Percentiles rank a stretch among this genome's conserved stretches.
Evolutionary conservation across 2,113 vertebrate genomes (phyloP).

Genomic region (Syrrhaptes paradoxus): DNA sequence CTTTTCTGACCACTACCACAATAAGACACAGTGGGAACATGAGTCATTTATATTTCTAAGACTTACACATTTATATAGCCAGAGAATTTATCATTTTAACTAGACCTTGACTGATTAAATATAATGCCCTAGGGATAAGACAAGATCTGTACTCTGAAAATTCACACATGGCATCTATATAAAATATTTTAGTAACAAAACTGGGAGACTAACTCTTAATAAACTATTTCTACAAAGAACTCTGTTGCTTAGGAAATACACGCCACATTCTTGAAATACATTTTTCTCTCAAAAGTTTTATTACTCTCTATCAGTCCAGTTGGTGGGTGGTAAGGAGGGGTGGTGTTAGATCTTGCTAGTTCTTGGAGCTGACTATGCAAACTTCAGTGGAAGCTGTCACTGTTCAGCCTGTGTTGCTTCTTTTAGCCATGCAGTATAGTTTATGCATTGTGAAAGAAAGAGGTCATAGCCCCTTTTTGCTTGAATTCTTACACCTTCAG

Average conservation of each 20-base stretch:
- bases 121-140: not conserved
- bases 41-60: not conserved
- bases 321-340: accelerated
- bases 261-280: not conserved
- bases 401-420: not conserved
- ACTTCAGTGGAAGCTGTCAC: not conserved
- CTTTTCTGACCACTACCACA: not conserved
- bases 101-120: not conserved
- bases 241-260: not conserved
- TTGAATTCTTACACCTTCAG: not conserved
- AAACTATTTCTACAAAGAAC: not conserved
- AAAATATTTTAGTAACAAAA: not conserved
- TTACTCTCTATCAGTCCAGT: not conserved
- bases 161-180: not conserved
- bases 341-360: not conserved
- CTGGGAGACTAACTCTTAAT: not conserved
- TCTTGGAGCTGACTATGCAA: not conserved
- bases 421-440: not conserved
- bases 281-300: not conserved
- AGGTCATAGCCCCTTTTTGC: not conserved
- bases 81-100: not conserved
- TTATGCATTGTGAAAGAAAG: not conserved
- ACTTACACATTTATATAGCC: not conserved
- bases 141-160: not conserved
- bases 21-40: not conserved